Evolutionary conservation across 2,888 invertebrate species (phyloP), one percentile per base, ranked within the genome.

Genomic region (Epistrophe eligans): DNA sequence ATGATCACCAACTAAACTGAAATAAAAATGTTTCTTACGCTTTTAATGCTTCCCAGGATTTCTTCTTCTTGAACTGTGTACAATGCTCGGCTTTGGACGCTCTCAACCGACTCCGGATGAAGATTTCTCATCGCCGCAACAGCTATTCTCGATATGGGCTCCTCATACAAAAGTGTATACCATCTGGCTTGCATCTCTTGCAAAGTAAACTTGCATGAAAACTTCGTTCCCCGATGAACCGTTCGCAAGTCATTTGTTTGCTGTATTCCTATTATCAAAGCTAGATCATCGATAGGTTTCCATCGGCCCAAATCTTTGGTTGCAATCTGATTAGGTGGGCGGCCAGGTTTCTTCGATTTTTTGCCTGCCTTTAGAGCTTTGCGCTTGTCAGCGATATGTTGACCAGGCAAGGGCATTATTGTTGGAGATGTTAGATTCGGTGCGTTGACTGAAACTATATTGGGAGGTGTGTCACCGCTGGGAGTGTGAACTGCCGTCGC

Each of bases 271-370:
- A 97, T 96, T 85, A 99, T 97, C 1, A 99, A 94, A 0, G 98
- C 97, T 38, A 99, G 94, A 94, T 99, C 99, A 94, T 99, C 99
- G 28, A 97, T 97, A 1, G 99, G 98, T 91, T 99, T 99, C 99
- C 99, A 99, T 74, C 98, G 94, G 0, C 99, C 99, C 60, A 97
- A 94, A 93, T 97, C 97, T 93, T 97, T 96, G 3, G 96, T 96
- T 7, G 96, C 95, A 89, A 96, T 93, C 72, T 92, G 92, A 57
- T 90, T 91, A 11, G 91, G 83, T 1, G 92, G 91, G 0, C 93
- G 90, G 0, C 91, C 91, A 40, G 91, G 90, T 64, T 91, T 91
- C n/a, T 90, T 90, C 8, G 88, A 83, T 73, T 90, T 89, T 40
- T 82, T 85, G 32, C 67, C 79, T 17, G 73, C 60, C 52, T 88